Evolutionary conservation across 2,797 vertebrate genomes (phyloP).

Genomic region (Tachyglossus aculeatus): DNA sequence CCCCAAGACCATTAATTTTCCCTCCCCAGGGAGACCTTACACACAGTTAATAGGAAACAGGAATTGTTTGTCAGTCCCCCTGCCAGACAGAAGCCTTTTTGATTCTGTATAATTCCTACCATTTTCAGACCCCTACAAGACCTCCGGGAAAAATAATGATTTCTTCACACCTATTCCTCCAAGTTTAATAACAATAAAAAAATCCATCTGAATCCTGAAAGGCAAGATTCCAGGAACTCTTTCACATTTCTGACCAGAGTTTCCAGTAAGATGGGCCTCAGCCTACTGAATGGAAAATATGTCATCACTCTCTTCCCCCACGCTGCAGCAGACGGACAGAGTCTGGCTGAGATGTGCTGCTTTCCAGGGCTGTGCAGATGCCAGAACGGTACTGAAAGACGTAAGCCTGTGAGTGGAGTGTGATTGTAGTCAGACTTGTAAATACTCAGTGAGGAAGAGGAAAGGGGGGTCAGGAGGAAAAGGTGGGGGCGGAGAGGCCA

Average conservation of each 20-base stretch:
- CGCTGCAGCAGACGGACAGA: neutral
- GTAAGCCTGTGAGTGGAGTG: no score
- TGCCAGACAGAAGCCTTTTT: constrained; percentile 51
- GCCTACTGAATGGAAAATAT: constrained; percentile 55
- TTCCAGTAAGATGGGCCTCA: constrained; percentile 56
- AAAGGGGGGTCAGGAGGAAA: neutral
- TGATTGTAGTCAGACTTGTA: neutral
- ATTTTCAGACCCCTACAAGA: constrained; percentile 12
- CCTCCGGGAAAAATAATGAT: constrained; percentile 27
- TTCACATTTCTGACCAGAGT: constrained; percentile 27
- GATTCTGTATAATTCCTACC: neutral
- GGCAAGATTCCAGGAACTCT: constrained; percentile 53
- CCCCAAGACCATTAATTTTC: constrained; percentile 4
- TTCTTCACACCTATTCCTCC: constrained; percentile 63
- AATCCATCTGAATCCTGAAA: constrained; percentile 20
- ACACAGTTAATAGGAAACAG: constrained; percentile 25
- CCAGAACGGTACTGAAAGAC: constrained; percentile 12
- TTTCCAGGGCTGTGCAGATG: constrained; percentile 28
- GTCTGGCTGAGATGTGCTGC: constrained; percentile 22
- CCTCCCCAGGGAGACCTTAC: neutral
- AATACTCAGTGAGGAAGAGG: constrained; percentile 13
- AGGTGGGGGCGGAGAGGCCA: constrained; percentile 4
- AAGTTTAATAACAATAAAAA: constrained; percentile 46
- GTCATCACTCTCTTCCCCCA: constrained; percentile 45
- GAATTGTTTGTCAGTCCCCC: neutral